Evolutionary conservation across 2,113 vertebrate species (phyloP).

Genomic region (Brienomyrus longianalis): DNA sequence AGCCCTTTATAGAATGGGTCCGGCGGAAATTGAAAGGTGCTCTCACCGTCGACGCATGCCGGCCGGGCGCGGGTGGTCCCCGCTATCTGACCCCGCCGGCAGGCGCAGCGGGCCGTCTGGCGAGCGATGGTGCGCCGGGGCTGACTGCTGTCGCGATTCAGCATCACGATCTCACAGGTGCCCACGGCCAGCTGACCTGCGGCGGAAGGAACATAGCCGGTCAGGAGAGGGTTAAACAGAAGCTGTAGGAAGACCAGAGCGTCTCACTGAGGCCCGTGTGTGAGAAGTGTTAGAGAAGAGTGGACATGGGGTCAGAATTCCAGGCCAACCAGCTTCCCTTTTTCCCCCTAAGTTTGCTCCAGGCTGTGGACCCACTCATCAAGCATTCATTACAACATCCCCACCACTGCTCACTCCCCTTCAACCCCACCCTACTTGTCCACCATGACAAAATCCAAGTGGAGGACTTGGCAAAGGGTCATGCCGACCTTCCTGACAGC

Average conservation of each 20-base stretch:
- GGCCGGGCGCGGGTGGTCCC: slow-evolving; percentile 70
- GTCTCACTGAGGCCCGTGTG: not conserved
- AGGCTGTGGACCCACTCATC: not conserved
- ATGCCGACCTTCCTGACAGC: not conserved
- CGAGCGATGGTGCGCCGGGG: slow-evolving; percentile 67
- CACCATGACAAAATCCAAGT: not conserved
- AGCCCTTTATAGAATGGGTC: not conserved
- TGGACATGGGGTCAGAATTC: not conserved
- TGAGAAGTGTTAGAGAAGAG: not conserved
- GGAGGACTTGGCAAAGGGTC: not conserved
- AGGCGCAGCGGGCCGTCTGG: slow-evolving; percentile 75
- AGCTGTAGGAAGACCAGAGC: not conserved
- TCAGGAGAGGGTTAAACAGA: slow-evolving; percentile 3
- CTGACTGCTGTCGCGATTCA: slow-evolving; percentile 73
- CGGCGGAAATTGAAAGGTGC: not conserved
- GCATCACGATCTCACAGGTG: slow-evolving; percentile 73
- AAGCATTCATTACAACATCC: not conserved
- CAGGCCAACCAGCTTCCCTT: not conserved
- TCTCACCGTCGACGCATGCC: slow-evolving; percentile 72
- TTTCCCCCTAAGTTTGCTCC: not conserved
- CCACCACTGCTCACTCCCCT: not conserved
- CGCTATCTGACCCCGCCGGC: slow-evolving; percentile 71
- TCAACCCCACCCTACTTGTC: not conserved
- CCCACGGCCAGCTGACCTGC: slow-evolving; percentile 73
- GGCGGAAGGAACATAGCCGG: slow-evolving; percentile 28